A percentile compares a stretch with the other conserved stretches of the same genome.
Evolutionary conservation across 2,888 invertebrate genomes (phyloP).

Genomic region (Agrochola lota): DNA sequence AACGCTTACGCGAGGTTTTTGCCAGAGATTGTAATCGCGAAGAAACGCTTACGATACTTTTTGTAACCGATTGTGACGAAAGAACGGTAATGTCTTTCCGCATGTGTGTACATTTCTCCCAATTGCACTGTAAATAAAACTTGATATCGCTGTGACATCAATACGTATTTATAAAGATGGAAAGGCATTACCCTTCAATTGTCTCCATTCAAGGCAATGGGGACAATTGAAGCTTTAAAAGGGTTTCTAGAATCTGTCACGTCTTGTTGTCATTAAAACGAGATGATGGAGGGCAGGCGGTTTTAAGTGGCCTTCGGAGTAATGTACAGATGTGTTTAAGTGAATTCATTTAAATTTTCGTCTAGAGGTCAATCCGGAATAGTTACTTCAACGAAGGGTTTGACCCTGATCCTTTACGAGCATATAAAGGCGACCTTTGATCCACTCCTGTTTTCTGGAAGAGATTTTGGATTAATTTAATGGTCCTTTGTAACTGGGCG

Average conservation of each 20-base stretch:
- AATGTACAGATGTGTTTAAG: constrained; percentile 6
- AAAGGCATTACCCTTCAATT: not conserved
- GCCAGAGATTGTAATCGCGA: constrained; percentile 22
- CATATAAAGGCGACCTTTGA: constrained; percentile 14
- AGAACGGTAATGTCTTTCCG: constrained; percentile 22
- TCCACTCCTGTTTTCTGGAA: constrained; percentile 2
- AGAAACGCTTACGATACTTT: constrained; percentile 28
- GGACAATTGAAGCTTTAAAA: not conserved
- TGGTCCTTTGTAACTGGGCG: not conserved
- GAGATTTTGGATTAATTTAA: constrained; percentile 10
- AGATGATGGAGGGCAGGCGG: constrained; percentile 15
- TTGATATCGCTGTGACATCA: not conserved
- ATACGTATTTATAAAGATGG: not conserved
- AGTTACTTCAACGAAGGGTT: not conserved
- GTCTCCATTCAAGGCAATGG: too few relatives aligned
- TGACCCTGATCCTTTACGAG: not conserved
- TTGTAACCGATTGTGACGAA: constrained; percentile 29
- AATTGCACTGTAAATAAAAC: constrained; percentile 8
- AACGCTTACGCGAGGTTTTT: constrained; percentile 35
- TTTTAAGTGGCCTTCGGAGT: not conserved
- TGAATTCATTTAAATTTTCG: not conserved
- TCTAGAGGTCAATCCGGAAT: constrained; percentile 1
- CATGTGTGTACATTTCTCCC: constrained; percentile 7
- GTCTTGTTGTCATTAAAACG: not conserved
- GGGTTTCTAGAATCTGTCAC: constrained; percentile 20